Conservation (phyloP, 2,113 vertebrate genomes). For the Equus przewalskii region DNA sequence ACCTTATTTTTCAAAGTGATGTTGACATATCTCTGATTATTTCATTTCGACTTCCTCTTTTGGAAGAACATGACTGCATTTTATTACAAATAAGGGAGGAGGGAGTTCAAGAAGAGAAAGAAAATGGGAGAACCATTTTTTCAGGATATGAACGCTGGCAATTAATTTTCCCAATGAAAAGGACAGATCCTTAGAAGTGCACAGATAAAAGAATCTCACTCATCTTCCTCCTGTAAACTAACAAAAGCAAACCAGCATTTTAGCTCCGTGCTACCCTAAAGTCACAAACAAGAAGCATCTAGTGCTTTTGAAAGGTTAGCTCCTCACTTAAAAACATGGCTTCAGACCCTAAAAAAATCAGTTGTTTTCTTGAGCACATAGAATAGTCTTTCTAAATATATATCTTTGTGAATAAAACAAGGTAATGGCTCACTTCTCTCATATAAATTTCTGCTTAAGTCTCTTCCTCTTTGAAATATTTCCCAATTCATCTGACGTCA, state of each 20-base stretch:
- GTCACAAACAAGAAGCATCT: neutral
- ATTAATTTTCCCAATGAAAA: neutral
- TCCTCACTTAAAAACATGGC: neutral
- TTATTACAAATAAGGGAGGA: neutral
- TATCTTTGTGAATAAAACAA: too few species aligned
- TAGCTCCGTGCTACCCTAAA: neutral
- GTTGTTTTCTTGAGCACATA: neutral
- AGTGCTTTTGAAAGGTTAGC: neutral
- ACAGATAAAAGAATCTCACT: neutral
- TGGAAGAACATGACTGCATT: neutral
- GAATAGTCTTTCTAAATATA: neutral
- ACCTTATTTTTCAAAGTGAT: slow-evolving; percentile 8
- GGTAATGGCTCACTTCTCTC: neutral
- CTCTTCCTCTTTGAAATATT: neutral
- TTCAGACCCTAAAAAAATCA: neutral
- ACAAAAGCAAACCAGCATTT: neutral
- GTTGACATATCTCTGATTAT: neutral
- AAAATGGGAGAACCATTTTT: neutral
- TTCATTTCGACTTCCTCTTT: neutral
- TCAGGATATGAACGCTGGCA: neutral
- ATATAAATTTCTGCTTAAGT: neutral
- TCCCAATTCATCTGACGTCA: neutral
- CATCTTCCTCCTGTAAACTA: neutral
- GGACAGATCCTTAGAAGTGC: neutral
- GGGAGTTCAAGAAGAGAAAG: neutral